phyloP scores from a whole-genome alignment of 2,797 vertebrate genomes.

The Champsocephalus esox region DNA sequence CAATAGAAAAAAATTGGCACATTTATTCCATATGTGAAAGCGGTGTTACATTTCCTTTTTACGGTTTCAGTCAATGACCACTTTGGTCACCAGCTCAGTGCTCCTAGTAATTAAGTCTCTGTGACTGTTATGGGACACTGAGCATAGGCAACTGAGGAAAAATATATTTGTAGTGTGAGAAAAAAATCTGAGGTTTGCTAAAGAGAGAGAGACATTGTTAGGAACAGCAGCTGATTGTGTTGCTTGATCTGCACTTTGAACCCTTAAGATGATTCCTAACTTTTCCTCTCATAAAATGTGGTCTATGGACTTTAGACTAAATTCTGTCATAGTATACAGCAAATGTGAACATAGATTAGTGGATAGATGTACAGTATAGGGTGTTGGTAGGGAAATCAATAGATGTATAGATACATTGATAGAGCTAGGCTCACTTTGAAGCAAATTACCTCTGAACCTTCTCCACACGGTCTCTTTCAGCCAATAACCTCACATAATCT shows the following conservation, averaged over 20 bases:
- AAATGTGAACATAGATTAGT: not conserved
- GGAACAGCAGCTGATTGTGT: slow-evolving; percentile 47
- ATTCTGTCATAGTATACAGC: not conserved
- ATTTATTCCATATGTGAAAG: not conserved
- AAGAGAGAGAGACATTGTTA: slow-evolving; percentile 58
- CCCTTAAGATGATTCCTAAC: slow-evolving; percentile 18
- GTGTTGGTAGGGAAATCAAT: not conserved
- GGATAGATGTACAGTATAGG: not conserved
- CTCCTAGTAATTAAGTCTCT: slow-evolving; percentile 25
- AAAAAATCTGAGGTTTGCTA: slow-evolving; percentile 30
- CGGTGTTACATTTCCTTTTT: slow-evolving; percentile 23
- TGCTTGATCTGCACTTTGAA: slow-evolving; percentile 35
- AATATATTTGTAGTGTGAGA: slow-evolving; percentile 7
- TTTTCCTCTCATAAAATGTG: slow-evolving; percentile 6
- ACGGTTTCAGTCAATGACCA: not conserved
- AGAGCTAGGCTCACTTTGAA: not conserved
- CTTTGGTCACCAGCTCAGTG: slow-evolving; percentile 22
- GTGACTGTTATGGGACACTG: slow-evolving; percentile 44
- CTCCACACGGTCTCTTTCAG: not conserved
- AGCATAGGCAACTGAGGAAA: slow-evolving; percentile 7
- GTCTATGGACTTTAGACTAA: not conserved
- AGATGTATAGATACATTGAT: not conserved
- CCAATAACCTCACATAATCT: slow-evolving; percentile 10
- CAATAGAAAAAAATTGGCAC: not conserved
- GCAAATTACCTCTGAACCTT: not conserved